Conservation (phyloP, 2,888 invertebrate genomes). For the Andrena minutula region DNA sequence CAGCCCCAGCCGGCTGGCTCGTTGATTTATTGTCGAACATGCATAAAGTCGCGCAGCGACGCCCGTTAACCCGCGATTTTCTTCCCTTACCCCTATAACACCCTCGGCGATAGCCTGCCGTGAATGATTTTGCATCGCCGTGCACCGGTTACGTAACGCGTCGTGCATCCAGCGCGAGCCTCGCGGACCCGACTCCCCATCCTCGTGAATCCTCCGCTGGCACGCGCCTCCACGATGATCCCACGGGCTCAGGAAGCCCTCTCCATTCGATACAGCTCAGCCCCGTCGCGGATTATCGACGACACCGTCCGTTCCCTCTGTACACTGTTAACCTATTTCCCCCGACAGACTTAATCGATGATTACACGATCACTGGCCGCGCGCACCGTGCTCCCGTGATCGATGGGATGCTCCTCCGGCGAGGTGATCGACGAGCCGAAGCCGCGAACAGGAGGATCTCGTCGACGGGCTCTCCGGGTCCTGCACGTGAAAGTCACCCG, state of each 20-base stretch:
- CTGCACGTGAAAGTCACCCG: background rate
- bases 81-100: constrained; percentile 36
- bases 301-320: background rate
- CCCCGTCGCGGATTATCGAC: background rate
- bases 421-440: background rate
- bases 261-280: background rate
- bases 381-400: constrained; percentile 19
- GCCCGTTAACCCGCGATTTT: constrained; percentile 35
- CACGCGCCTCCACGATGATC: constrained; percentile 3
- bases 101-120: constrained; percentile 18
- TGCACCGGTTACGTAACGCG: constrained; percentile 52
- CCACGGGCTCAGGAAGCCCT: background rate
- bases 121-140: constrained; percentile 37
- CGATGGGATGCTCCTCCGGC: background rate
- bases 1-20: background rate
- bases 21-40: constrained; percentile 54
- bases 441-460: background rate
- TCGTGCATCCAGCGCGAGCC: constrained; percentile 2
- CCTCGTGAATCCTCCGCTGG: background rate
- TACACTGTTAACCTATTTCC: constrained; percentile 45
- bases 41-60: background rate
- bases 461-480: background rate
- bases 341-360: constrained; percentile 30
- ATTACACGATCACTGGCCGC: constrained; percentile 35
- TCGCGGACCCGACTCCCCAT: constrained; percentile 3